phyloP scores from a whole-genome alignment of 2,797 vertebrate species.

The Anniella stebbinsi region DNA sequence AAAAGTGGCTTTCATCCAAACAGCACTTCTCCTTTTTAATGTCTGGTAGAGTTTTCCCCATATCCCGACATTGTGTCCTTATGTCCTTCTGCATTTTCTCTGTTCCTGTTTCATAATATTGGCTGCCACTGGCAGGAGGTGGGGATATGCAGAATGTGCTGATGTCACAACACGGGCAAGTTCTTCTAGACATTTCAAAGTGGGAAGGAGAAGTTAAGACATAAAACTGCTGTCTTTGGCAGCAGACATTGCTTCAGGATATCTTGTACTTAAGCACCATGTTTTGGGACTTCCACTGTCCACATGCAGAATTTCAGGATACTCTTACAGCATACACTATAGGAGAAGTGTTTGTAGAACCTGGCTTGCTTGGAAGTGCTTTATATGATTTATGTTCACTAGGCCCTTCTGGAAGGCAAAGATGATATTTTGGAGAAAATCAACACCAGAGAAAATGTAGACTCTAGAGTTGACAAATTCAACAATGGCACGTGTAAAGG shows the following conservation, averaged over 20 bases:
- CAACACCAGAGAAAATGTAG: constrained; percentile 41
- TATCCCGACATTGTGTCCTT: background rate
- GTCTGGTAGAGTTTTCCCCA: background rate
- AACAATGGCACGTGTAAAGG: constrained; percentile 60
- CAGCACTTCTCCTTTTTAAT: background rate
- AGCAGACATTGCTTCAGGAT: background rate
- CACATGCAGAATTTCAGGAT: background rate
- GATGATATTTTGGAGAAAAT: constrained; percentile 47
- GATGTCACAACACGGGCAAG: background rate
- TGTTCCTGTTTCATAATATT: background rate
- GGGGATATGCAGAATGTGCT: too few species aligned
- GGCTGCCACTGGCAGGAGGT: background rate
- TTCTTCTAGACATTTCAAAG: background rate
- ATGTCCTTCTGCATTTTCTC: background rate
- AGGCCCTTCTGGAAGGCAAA: constrained; percentile 52
- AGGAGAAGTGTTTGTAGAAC: background rate
- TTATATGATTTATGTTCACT: constrained; percentile 21
- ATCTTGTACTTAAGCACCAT: background rate
- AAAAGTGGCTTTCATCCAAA: background rate
- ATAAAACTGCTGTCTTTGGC: background rate
- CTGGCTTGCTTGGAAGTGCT: background rate
- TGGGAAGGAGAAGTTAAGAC: background rate
- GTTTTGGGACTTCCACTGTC: background rate
- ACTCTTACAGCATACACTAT: background rate
- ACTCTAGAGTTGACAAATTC: constrained; percentile 50